A percentile compares a stretch with the other conserved stretches of the same genome.
Conservation (phyloP, 2,113 vertebrate genomes). For the Odontophorus gujanensis region DNA sequence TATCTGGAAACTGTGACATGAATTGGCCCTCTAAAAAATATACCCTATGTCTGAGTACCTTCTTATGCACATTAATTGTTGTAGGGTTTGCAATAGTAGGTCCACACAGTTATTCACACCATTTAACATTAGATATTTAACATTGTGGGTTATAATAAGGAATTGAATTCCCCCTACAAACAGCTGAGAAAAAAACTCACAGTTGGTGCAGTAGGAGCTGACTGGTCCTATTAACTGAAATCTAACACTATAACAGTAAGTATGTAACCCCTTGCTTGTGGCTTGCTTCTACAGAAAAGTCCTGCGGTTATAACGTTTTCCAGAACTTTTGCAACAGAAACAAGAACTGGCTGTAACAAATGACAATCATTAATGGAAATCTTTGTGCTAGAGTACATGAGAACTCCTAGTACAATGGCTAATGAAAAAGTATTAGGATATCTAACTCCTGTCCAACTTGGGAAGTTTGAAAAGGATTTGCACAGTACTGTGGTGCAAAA, state of each 20-base stretch:
- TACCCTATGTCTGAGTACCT: neutral
- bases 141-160: neutral
- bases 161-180: neutral
- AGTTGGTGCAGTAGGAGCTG: rapidly evolving
- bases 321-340: neutral
- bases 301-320: neutral
- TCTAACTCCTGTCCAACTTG: neutral
- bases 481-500: neutral
- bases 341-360: neutral
- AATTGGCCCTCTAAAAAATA: neutral
- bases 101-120: neutral
- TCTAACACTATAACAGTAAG: neutral
- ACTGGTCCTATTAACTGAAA: neutral
- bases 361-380: neutral
- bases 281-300: neutral
- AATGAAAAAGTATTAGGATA: neutral
- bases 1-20: neutral
- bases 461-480: neutral
- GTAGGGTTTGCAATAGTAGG: neutral
- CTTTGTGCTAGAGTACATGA: neutral
- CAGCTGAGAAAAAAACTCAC: neutral
- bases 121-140: neutral
- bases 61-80: neutral
- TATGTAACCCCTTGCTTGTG: neutral
- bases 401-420: neutral